Conservation (phyloP, 2,888 invertebrate species). For the Acanthopleura granulata region DNA sequence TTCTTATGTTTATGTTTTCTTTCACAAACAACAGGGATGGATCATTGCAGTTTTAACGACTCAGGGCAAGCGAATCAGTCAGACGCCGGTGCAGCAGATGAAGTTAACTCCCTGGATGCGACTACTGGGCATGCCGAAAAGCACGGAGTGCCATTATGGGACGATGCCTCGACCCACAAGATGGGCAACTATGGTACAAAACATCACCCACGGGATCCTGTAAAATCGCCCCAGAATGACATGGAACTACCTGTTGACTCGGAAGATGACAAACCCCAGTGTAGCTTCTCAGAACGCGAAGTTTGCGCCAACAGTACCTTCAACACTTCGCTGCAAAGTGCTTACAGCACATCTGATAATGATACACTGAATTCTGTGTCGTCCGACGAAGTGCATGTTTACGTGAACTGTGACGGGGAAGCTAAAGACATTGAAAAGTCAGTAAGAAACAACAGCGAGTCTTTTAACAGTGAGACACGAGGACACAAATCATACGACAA, state of each 20-base stretch:
- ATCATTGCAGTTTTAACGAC: not conserved
- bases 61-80: not conserved
- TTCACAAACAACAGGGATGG: conserved; percentile 4
- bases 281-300: not conserved
- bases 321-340: not conserved
- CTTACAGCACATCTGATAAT: conserved; percentile 8
- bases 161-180: not conserved
- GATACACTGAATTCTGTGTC: conserved; percentile 1
- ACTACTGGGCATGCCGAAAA: not conserved
- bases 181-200: too few species aligned
- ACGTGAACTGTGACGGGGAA: not conserved
- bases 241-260: not conserved
- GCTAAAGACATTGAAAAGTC: too few species aligned
- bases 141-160: not conserved
- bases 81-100: not conserved
- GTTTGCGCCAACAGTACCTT: not conserved
- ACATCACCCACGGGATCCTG: too few species aligned
- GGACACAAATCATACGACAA: too few species aligned
- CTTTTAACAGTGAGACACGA: too few species aligned
- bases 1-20: not conserved
- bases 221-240: not conserved
- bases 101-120: not conserved
- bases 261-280: not conserved
- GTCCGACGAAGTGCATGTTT: conserved; percentile 9
- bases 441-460: too few species aligned